Evolutionary conservation across 1,140 invertebrate genomes (phyloP).

Genomic region (Lasioglossum baleicum): DNA sequence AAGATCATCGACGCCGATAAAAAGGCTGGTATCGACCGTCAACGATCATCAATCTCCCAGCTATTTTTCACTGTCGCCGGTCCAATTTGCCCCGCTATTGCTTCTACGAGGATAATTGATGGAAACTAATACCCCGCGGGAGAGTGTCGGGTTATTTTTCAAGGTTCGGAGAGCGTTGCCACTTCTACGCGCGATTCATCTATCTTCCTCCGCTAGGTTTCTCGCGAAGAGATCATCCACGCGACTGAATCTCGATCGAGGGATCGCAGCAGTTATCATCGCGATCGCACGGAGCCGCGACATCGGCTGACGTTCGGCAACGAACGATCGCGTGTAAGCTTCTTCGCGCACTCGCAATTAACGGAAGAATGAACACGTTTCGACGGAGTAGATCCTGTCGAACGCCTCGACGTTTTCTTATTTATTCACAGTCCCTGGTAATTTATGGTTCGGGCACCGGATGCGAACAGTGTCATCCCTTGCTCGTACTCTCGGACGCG

Average conservation of each 20-base stretch:
- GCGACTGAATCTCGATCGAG: not conserved
- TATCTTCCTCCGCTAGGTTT: not conserved
- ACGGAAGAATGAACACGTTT: not conserved
- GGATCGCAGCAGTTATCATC: not conserved
- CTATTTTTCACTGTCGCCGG: not conserved
- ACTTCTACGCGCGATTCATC: not conserved
- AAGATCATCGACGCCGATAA: conserved; percentile 1
- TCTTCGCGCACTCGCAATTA: not conserved
- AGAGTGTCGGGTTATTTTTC: not conserved
- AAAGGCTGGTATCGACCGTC: not conserved
- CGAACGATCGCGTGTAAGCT: not conserved
- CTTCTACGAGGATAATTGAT: not conserved
- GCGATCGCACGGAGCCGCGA: not conserved
- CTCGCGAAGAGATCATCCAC: not conserved
- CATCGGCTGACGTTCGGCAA: not conserved
- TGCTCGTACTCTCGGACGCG: too few relatives aligned
- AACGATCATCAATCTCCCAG: not conserved
- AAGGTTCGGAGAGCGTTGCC: too few relatives aligned
- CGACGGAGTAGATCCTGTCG: not conserved
- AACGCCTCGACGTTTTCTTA: too few relatives aligned
- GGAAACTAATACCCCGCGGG: not conserved
- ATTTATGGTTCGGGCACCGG: too few relatives aligned
- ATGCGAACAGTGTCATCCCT: too few relatives aligned
- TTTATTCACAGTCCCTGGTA: too few relatives aligned
- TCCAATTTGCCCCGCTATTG: conserved; percentile 17